phyloP scores from a whole-genome alignment of 1,140 invertebrate species.

The Drosophila ironensis region DNA sequence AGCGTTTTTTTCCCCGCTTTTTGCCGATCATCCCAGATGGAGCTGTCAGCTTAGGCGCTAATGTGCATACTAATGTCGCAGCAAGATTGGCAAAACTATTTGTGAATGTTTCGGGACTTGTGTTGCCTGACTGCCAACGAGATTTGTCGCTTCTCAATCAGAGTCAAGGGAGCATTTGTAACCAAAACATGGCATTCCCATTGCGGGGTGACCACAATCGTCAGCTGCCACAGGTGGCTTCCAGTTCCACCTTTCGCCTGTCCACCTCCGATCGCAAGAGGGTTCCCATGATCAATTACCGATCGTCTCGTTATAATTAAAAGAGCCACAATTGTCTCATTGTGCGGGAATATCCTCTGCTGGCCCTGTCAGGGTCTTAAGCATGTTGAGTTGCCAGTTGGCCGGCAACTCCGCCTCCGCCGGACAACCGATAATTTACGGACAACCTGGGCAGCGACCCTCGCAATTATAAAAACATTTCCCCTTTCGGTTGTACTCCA shows the following conservation, averaged over 20 bases:
- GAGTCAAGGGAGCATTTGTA: no score
- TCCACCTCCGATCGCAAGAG: slow-evolving; percentile 20
- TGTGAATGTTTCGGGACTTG: background rate
- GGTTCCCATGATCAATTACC: slow-evolving; percentile 35
- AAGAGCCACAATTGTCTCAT: slow-evolving; percentile 43
- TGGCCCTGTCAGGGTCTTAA: slow-evolving; percentile 21
- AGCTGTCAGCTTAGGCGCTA: slow-evolving; percentile 58
- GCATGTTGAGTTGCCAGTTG: slow-evolving; percentile 31
- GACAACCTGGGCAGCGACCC: slow-evolving; percentile 63
- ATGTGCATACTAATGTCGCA: slow-evolving; percentile 59
- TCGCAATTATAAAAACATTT: slow-evolving; percentile 73
- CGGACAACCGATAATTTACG: slow-evolving; percentile 64
- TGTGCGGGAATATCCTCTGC: slow-evolving; percentile 20
- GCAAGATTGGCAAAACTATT: slow-evolving; percentile 5
- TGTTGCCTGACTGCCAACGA: background rate
- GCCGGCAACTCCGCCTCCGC: slow-evolving; percentile 30
- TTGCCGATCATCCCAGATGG: slow-evolving; percentile 27
- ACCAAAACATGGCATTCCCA: no score
- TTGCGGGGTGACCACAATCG: slow-evolving; percentile 1
- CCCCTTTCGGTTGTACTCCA: slow-evolving; percentile 6
- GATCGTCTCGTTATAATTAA: slow-evolving; percentile 48
- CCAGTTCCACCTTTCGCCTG: slow-evolving; percentile 26
- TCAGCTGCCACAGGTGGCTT: slow-evolving; percentile 7
- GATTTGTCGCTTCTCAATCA: no score
- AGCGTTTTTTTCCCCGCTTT: slow-evolving; percentile 26